Percentiles rank a stretch among this genome's conserved stretches.
Conservation (phyloP, 2,888 invertebrate species). For the Chrysodeixis includens region DNA sequence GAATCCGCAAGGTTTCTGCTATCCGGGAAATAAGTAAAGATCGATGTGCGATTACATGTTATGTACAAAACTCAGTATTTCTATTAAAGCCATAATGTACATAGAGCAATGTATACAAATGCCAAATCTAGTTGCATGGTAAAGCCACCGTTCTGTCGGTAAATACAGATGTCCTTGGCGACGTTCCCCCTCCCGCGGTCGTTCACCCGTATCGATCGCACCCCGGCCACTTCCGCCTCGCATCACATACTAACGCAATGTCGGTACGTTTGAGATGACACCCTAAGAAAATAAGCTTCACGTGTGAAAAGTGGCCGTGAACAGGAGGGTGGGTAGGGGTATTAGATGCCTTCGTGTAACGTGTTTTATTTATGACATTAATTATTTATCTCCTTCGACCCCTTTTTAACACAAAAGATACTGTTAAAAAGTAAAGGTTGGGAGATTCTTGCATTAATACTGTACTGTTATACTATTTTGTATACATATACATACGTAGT, state of each 20-base stretch:
- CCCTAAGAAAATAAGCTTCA: constrained; percentile 21
- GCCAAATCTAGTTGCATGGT: not conserved
- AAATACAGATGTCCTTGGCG: constrained; percentile 62
- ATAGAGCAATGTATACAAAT: not conserved
- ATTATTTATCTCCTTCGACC: not conserved
- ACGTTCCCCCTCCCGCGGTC: constrained; percentile 54
- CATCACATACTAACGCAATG: constrained; percentile 39
- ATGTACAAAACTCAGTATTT: not conserved
- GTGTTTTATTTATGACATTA: constrained; percentile 1
- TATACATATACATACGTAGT: too few relatives aligned
- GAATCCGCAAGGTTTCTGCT: not conserved
- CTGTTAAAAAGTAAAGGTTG: not conserved
- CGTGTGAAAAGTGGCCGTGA: not conserved
- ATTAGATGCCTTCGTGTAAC: not conserved
- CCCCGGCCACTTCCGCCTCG: constrained; percentile 45
- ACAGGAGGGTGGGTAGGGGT: constrained; percentile 1
- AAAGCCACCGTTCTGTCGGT: constrained; percentile 29
- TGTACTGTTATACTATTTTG: too few relatives aligned
- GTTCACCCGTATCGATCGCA: constrained; percentile 69
- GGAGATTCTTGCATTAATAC: too few relatives aligned
- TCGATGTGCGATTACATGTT: not conserved
- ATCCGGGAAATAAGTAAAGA: not conserved
- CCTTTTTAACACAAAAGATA: not conserved
- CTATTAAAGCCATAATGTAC: not conserved
- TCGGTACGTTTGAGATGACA: constrained; percentile 31